phyloP scores from a whole-genome alignment of 2,113 vertebrate genomes.

The Trematomus loennbergii region DNA sequence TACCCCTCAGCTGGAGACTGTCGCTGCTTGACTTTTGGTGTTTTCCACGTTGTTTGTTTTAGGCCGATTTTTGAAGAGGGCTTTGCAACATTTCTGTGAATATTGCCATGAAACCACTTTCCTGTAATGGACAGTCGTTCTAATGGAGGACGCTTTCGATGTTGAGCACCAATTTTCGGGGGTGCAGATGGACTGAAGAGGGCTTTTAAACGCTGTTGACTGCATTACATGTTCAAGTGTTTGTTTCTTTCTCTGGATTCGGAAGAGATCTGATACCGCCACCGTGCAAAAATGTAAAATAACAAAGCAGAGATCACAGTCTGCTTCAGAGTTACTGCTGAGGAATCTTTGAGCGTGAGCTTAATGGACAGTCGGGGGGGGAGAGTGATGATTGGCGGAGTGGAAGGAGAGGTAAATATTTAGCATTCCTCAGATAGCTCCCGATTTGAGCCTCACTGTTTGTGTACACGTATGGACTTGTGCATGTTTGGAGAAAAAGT shows the following conservation, averaged over 20 bases:
- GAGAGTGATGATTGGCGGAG: slow-evolving; percentile 36
- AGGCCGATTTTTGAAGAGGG: slow-evolving; percentile 19
- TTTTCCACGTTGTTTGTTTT: slow-evolving; percentile 36
- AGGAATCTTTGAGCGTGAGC: neutral
- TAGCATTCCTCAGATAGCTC: slow-evolving; percentile 80
- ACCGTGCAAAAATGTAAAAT: neutral
- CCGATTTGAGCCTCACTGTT: slow-evolving; percentile 42
- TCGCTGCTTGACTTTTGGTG: slow-evolving; percentile 19
- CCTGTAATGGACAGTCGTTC: slow-evolving; percentile 32
- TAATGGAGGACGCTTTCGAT: slow-evolving; percentile 17
- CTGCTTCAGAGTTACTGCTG: neutral
- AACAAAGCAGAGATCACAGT: neutral
- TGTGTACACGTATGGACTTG: slow-evolving; percentile 54
- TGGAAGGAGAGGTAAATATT: slow-evolving; percentile 79
- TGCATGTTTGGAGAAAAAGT: neutral
- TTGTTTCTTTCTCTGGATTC: slow-evolving; percentile 39
- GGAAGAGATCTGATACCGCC: neutral
- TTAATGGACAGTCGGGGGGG: slow-evolving; percentile 42
- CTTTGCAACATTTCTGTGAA: slow-evolving; percentile 1
- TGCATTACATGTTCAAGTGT: slow-evolving; percentile 46
- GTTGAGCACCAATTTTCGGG: slow-evolving; percentile 42
- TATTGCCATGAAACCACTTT: slow-evolving; percentile 36
- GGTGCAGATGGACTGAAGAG: slow-evolving; percentile 32
- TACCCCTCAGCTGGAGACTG: slow-evolving; percentile 49
- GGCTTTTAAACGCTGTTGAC: slow-evolving; percentile 26